Evolutionary conservation across 2,797 vertebrate genomes (phyloP).

Genomic region (Ficedula albicollis): DNA sequence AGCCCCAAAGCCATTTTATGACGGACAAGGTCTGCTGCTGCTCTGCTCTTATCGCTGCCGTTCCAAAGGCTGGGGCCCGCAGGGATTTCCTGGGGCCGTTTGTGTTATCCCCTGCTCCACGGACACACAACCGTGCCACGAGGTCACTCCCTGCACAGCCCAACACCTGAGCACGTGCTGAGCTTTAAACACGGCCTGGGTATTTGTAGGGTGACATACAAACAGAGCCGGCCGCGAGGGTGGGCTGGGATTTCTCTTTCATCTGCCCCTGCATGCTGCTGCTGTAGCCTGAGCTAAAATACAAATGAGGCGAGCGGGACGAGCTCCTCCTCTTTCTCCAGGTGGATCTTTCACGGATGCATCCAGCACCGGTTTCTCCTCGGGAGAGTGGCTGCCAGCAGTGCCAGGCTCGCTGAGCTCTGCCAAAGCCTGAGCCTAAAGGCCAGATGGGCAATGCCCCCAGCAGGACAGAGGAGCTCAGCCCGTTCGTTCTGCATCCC

Average conservation of each 20-base stretch:
- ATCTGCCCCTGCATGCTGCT: background rate
- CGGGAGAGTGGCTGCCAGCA: accelerated
- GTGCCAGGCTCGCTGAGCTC: background rate
- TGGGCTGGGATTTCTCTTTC: conserved; percentile 3
- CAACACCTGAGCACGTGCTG: background rate
- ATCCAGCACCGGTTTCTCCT: background rate
- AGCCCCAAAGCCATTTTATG: conserved; percentile 33
- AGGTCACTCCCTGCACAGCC: background rate
- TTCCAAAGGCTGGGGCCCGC: background rate
- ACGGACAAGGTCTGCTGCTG: background rate
- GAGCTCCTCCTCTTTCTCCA: background rate
- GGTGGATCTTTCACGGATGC: background rate
- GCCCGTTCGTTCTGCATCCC: background rate
- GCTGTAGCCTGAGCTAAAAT: conserved; percentile 17
- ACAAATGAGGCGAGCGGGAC: background rate
- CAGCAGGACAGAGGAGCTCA: background rate
- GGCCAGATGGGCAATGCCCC: background rate
- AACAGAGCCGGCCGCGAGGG: background rate
- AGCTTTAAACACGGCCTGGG: background rate
- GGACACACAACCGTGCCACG: background rate
- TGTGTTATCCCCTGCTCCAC: accelerated
- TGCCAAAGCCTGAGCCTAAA: background rate
- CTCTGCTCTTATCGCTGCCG: background rate
- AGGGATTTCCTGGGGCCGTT: background rate
- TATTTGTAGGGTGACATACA: background rate